Evolutionary conservation across 2,888 invertebrate species (phyloP).

Genomic region (Dasysyrphus albostriatus): DNA sequence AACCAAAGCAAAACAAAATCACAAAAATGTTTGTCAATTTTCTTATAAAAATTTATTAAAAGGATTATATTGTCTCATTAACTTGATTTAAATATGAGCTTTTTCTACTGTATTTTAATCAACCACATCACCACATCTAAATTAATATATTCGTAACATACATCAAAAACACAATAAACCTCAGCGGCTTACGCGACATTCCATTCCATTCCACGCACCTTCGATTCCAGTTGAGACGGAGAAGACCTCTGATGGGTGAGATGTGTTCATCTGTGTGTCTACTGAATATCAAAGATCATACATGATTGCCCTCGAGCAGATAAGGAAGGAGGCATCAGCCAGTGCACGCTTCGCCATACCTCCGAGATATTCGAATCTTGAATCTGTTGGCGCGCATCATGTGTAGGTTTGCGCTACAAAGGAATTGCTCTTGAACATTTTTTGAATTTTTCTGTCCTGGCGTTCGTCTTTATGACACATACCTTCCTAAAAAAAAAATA

Average conservation of each 20-base stretch:
- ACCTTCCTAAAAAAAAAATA: conserved; percentile 19
- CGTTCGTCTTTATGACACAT: conserved; percentile 54
- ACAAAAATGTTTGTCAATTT: conserved; percentile 6
- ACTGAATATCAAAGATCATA: conserved; percentile 79
- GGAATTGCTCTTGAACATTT: conserved; percentile 54
- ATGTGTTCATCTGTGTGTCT: conserved; percentile 72
- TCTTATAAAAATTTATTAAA: conserved; percentile 26
- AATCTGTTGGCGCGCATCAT: neutral
- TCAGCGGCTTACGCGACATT: conserved; percentile 46
- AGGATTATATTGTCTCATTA: conserved; percentile 21
- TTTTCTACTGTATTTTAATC: conserved; percentile 44
- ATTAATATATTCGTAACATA: conserved; percentile 69
- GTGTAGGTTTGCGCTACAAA: neutral
- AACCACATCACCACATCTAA: conserved; percentile 66
- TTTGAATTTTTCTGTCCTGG: conserved; percentile 67
- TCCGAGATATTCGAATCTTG: conserved; percentile 49
- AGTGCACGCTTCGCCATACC: conserved; percentile 79
- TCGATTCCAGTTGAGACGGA: conserved; percentile 10
- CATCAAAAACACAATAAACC: conserved; percentile 54
- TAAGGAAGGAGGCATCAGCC: conserved; percentile 79
- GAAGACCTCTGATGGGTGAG: conserved; percentile 14
- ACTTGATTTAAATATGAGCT: conserved; percentile 27
- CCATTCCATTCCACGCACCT: conserved; percentile 68
- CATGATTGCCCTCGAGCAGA: conserved; percentile 81
- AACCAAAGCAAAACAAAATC: neutral